Evolutionary conservation across 1,140 invertebrate species (phyloP), one percentile per base, ranked within the genome.

Genomic region (Cotesia chilonis): DNA sequence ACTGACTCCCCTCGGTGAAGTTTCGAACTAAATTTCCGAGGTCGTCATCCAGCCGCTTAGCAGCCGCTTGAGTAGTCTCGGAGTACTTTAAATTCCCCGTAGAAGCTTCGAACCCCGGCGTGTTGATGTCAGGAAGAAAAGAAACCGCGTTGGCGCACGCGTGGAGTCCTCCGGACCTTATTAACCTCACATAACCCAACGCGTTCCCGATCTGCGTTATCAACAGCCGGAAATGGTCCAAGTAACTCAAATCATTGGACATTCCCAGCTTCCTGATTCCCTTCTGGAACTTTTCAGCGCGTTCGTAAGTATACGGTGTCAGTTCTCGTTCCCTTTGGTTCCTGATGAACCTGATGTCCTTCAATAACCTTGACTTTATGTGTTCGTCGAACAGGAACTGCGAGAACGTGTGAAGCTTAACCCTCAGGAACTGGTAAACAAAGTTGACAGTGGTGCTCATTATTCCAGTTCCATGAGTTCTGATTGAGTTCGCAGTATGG

Each of bases 301-400:
- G 88, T 76, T 98, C 96, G 84, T 95, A 98, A 0, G 91, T 89
- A 84, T 94, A 95, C 77, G 84, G 84, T 0, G 71, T 71, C 4
- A 68, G 38, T 14, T 80, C 80, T 37, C 77, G 81, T 59, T 87
- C 84, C 55, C 84, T 91, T 90, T 84, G 89, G 3, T 72, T 69
- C 35, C 82, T 83, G 0, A 87, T 75, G 47, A 83, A 92, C 70
- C 93, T 91, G 72, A 96, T 89, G 85, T 99, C 97, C 86, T 97
- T 97, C 67, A 96, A 90, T 0, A 99, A 86, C 68, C 95, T 90
- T 0, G 97, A 98, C 85, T 99, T 99, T 65, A 99, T 98, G 78
- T 98, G 96, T 86, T 99, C 98, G 86, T 99, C 97, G 84, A 94
- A 99, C 77, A 99, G 91, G 85, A 99, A 99, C 85, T 99, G 97